These are phyloP conservation scores for Macaria liturata DNA, from an alignment of 2,888 invertebrate species.

Conservation along the genomic window DNA sequence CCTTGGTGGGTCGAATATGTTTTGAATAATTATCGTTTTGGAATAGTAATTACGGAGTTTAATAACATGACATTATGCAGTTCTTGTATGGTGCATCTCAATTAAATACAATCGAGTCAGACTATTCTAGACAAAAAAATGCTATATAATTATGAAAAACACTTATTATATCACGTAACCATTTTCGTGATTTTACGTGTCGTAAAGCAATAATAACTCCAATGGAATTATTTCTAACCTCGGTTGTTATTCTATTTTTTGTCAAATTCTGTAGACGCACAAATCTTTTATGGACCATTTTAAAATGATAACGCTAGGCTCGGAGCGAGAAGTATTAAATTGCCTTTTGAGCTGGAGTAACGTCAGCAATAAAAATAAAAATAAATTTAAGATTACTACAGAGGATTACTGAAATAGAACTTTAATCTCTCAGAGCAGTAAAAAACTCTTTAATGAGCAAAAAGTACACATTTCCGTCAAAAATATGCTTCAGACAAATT, in stretches of 20 bases:
- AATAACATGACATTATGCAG: slow-evolving; percentile 67
- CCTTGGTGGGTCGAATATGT: slow-evolving; percentile 59
- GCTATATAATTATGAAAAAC: slow-evolving; percentile 44
- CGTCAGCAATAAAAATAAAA: slow-evolving; percentile 42
- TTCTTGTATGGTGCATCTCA: slow-evolving; percentile 55
- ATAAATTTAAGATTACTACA: slow-evolving; percentile 1
- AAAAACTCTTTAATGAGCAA: slow-evolving; percentile 11
- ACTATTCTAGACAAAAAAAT: slow-evolving; percentile 57
- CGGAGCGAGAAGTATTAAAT: slow-evolving; percentile 42
- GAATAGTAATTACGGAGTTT: slow-evolving; percentile 25
- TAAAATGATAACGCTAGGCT: slow-evolving; percentile 44
- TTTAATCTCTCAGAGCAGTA: slow-evolving; percentile 1
- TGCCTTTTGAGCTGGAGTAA: slow-evolving; percentile 44
- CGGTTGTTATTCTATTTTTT: slow-evolving; percentile 22
- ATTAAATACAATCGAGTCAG: slow-evolving; percentile 56
- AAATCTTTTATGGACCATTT: slow-evolving; percentile 35
- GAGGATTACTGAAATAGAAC: slow-evolving; percentile 6
- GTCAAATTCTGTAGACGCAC: slow-evolving; percentile 28
- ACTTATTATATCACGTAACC: slow-evolving; percentile 43
- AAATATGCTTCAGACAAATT: neutral
- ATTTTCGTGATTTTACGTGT: slow-evolving; percentile 21
- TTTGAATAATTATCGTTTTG: slow-evolving; percentile 20
- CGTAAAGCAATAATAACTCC: slow-evolving; percentile 12
- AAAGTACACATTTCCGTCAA: neutral
- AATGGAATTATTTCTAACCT: slow-evolving; percentile 13